Conservation (phyloP, 2,797 vertebrate species). For the Sphenopsis melanotis region DNA sequence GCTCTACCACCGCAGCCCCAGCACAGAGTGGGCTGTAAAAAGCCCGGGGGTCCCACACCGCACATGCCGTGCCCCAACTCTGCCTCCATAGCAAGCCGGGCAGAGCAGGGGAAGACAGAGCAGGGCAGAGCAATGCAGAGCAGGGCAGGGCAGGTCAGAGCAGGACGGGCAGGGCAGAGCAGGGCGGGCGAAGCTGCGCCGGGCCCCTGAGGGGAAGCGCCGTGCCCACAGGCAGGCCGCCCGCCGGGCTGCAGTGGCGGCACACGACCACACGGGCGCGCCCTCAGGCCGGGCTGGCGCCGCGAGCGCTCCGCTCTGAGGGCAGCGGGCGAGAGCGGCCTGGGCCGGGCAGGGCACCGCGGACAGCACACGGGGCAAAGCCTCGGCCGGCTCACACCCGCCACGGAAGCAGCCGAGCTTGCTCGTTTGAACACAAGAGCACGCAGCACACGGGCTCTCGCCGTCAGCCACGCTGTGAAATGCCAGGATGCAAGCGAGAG, state of each 20-base stretch:
- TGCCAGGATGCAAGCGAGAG: background rate
- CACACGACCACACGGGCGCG: background rate
- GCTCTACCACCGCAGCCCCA: background rate
- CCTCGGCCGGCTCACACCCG: background rate
- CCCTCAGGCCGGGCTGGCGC: background rate
- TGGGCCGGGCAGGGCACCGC: background rate
- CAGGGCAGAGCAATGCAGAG: background rate
- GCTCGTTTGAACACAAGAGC: background rate
- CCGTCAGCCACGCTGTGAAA: background rate
- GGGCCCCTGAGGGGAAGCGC: background rate
- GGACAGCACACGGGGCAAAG: background rate
- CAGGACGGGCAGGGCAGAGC: no score
- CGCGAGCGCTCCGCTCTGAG: background rate
- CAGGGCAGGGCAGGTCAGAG: no score
- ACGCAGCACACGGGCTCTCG: background rate
- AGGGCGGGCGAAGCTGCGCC: background rate
- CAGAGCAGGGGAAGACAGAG: background rate
- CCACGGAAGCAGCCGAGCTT: background rate
- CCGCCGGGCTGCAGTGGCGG: background rate
- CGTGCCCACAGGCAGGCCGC: background rate
- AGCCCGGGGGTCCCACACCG: background rate
- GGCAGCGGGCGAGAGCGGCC: no score
- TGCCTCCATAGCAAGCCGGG: background rate
- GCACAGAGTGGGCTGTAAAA: background rate
- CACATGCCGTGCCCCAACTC: background rate